Evolutionary conservation across 2,113 vertebrate genomes (phyloP).

Genomic region (Mobula hypostoma): DNA sequence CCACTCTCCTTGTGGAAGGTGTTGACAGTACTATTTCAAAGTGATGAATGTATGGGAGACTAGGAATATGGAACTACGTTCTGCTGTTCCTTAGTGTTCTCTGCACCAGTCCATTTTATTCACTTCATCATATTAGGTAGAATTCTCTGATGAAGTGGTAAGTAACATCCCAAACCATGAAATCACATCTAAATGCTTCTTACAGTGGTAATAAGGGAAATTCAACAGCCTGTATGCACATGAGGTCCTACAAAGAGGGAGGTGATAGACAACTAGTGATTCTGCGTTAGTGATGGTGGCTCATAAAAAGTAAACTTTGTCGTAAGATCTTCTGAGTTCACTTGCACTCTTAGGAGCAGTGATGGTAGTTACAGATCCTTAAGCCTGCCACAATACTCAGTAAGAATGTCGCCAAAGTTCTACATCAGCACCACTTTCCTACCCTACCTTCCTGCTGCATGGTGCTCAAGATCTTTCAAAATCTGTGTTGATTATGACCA

Average conservation of each 20-base stretch:
- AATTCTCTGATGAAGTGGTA: not conserved
- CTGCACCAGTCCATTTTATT: not conserved
- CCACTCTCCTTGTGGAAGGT: not conserved
- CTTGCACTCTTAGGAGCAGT: not conserved
- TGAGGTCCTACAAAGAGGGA: too few relatives aligned
- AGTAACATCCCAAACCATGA: not conserved
- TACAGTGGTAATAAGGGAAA: not conserved
- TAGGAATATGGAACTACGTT: not conserved
- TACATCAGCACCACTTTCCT: too few relatives aligned
- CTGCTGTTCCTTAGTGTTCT: not conserved
- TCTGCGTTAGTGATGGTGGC: not conserved
- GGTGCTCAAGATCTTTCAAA: too few relatives aligned
- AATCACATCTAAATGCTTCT: not conserved
- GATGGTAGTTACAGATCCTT: too few relatives aligned
- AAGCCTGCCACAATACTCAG: too few relatives aligned
- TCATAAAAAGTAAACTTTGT: not conserved
- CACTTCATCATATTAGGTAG: not conserved
- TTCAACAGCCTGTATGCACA: too few relatives aligned
- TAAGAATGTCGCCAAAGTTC: too few relatives aligned
- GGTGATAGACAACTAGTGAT: not conserved
- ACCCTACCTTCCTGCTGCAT: too few relatives aligned
- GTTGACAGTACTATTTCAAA: not conserved
- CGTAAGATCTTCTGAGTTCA: not conserved
- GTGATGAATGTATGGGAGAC: not conserved
- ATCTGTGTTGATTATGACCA: too few relatives aligned